Evolutionary conservation across 2,888 invertebrate genomes (phyloP).

Genomic region (Resseliella maxima): DNA sequence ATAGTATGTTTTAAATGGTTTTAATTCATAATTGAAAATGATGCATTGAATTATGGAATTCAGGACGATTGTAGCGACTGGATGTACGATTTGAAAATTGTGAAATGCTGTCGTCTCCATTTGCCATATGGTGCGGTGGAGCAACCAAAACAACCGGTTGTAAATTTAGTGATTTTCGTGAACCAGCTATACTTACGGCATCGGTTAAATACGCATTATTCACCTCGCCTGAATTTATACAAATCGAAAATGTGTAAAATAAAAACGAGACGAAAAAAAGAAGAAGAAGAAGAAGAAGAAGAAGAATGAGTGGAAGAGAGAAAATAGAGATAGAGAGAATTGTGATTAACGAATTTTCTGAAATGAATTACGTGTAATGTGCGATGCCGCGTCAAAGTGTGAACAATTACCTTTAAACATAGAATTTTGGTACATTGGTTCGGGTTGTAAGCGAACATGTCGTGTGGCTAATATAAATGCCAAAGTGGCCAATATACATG

Average conservation of each 20-base stretch:
- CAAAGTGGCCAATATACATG: conserved; percentile 84
- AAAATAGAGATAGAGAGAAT: neutral
- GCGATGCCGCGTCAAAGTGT: neutral
- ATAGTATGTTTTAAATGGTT: neutral
- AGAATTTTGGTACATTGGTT: conserved; percentile 78
- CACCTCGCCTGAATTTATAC: conserved; percentile 77
- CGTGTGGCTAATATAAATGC: conserved; percentile 94
- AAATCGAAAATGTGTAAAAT: conserved; percentile 1
- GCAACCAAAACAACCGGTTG: conserved; percentile 82
- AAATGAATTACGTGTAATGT: no score
- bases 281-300: neutral
- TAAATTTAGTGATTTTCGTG: conserved; percentile 85
- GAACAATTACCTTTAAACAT: conserved; percentile 73
- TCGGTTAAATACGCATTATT: conserved; percentile 90
- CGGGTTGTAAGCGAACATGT: conserved; percentile 86
- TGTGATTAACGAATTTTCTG: neutral
- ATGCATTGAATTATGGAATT: conserved; percentile 76
- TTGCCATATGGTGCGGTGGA: conserved; percentile 66
- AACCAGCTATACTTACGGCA: conserved; percentile 84
- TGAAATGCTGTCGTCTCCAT: conserved; percentile 76
- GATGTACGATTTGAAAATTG: conserved; percentile 82
- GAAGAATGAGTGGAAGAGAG: neutral
- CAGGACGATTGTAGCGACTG: conserved; percentile 70
- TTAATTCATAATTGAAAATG: conserved; percentile 74
- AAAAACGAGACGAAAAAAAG: conserved; percentile 58